Evolutionary conservation across 1,140 invertebrate genomes (phyloP).

Genomic region (Drosophila quadrilineata): DNA sequence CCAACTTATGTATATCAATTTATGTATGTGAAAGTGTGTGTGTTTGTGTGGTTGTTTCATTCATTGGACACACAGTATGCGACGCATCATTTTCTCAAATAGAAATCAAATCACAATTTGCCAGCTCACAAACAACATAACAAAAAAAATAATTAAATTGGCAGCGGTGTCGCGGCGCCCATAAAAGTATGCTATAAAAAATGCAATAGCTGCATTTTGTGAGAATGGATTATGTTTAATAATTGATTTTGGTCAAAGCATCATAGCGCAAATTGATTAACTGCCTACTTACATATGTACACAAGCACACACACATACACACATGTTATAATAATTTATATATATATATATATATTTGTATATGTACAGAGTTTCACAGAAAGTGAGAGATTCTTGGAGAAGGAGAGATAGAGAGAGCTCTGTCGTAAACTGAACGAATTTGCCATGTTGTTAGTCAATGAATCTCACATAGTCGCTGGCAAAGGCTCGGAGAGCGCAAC

Average conservation of each 20-base stretch:
- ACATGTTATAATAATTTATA: no score
- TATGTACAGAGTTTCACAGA: background rate
- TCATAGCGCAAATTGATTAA: constrained; percentile 24
- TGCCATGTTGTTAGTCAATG: constrained; percentile 70
- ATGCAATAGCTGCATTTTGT: constrained; percentile 1
- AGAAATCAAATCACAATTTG: background rate
- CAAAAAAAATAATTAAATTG: background rate
- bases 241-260: background rate
- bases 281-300: background rate
- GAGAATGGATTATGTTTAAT: constrained; percentile 3
- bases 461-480: constrained; percentile 58
- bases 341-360: background rate
- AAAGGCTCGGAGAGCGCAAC: background rate
- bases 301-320: background rate
- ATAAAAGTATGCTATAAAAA: constrained; percentile 25
- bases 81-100: background rate
- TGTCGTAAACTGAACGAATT: constrained; percentile 55
- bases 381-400: background rate
- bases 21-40: constrained; percentile 10
- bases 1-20: constrained; percentile 18
- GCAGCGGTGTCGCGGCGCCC: background rate
- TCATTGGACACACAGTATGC: constrained; percentile 22
- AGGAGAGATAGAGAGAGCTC: background rate
- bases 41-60: constrained; percentile 12
- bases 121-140: background rate